These are phyloP conservation scores for Phyllotreta cruciferae DNA, from an alignment of 2,888 invertebrate genomes.

Conservation along the genomic window DNA sequence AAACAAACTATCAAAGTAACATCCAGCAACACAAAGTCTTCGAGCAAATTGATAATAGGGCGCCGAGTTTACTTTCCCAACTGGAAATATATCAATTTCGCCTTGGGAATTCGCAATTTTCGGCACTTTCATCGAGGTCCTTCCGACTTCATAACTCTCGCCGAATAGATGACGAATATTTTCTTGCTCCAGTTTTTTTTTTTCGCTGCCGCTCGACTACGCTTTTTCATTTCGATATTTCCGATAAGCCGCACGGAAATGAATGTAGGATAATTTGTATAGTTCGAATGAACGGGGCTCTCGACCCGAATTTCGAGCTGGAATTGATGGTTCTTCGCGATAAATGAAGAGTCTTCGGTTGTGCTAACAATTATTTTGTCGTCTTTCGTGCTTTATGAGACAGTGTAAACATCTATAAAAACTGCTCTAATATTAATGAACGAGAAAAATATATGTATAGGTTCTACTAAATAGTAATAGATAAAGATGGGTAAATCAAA, in stretches of 20 bases:
- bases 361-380: no score
- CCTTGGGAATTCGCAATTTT: constrained; percentile 9
- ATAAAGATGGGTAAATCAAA: no score
- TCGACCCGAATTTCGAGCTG: no score
- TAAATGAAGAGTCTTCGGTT: no score
- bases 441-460: no score
- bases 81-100: constrained; percentile 17
- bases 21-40: neutral
- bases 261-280: no score
- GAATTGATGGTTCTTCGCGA: no score
- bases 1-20: constrained; percentile 5
- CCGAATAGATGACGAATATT: constrained; percentile 1
- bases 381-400: no score
- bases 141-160: neutral
- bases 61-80: constrained; percentile 16
- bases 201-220: neutral
- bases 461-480: no score
- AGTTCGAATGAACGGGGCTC: no score
- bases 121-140: constrained; percentile 12
- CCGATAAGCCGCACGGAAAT: neutral
- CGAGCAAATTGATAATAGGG: constrained; percentile 17
- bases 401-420: no score
- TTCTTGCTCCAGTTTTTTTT: constrained; percentile 9
- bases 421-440: no score
- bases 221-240: neutral